Evolutionary conservation across 1,140 invertebrate species (phyloP).

Genomic region (Caerostris extrusa): DNA sequence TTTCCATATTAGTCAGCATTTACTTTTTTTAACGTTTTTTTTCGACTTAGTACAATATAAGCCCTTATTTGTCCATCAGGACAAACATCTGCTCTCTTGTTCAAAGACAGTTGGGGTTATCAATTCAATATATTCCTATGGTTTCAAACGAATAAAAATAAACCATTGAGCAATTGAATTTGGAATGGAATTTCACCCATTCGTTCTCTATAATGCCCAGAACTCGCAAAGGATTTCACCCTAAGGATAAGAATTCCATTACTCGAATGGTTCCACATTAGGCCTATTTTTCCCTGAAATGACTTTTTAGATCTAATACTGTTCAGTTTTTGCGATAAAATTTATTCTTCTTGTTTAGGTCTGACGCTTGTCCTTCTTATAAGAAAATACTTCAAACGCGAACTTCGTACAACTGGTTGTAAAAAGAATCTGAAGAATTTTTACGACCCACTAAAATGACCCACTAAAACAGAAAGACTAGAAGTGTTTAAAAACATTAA

Average conservation of each 20-base stretch:
- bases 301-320: neutral
- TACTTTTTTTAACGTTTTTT: too few species aligned
- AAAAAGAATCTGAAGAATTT: neutral
- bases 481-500: too few species aligned
- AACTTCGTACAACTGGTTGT: neutral
- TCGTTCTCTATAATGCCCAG: neutral
- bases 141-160: too few species aligned
- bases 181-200: too few species aligned
- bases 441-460: neutral
- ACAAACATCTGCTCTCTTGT: too few species aligned
- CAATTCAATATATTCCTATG: too few species aligned
- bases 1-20: too few species aligned
- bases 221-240: neutral
- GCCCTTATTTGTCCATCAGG: too few species aligned
- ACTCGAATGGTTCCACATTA: neutral
- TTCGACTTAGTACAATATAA: too few species aligned
- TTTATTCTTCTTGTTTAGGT: neutral
- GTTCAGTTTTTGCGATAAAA: neutral
- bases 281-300: neutral
- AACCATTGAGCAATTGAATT: too few species aligned
- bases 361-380: neutral
- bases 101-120: too few species aligned
- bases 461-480: too few species aligned
- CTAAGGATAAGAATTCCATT: neutral
- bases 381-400: neutral